A percentile compares a stretch with the other conserved stretches of the same genome.
phyloP scores from a whole-genome alignment of 2,888 invertebrate genomes.

The Sthenelais limicola region DNA sequence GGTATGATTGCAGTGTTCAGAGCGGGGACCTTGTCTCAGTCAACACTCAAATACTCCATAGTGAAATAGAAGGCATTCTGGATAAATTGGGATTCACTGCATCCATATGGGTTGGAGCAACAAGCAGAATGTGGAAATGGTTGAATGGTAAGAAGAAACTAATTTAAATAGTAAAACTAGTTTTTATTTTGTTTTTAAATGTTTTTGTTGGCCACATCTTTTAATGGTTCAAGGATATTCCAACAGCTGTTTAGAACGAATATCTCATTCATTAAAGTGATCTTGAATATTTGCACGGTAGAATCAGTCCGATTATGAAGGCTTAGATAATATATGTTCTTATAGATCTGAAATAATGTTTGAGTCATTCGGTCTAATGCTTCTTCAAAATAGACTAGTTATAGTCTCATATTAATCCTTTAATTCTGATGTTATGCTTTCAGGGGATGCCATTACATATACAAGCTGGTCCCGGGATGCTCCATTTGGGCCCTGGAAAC shows the following conservation, averaged over 20 bases:
- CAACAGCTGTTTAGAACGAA: too few species aligned
- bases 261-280: too few species aligned
- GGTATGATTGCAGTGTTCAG: not conserved
- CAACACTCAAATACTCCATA: not conserved
- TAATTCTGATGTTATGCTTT: not conserved
- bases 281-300: too few species aligned
- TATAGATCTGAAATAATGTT: too few species aligned
- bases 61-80: not conserved
- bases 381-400: too few species aligned
- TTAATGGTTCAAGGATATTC: too few species aligned
- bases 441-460: constrained; percentile 5
- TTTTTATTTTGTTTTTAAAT: not conserved
- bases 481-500: not conserved
- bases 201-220: not conserved
- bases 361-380: too few species aligned
- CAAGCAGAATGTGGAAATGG: not conserved
- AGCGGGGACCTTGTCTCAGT: constrained; percentile 4
- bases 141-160: not conserved
- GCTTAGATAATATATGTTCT: too few species aligned
- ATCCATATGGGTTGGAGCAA: constrained; percentile 13
- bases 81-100: not conserved
- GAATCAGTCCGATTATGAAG: too few species aligned
- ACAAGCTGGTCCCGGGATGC: not conserved
- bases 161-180: not conserved
- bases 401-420: not conserved